These are phyloP conservation scores for Istiophorus platypterus DNA, from an alignment of 2,113 vertebrate genomes.

Conservation along the genomic window DNA sequence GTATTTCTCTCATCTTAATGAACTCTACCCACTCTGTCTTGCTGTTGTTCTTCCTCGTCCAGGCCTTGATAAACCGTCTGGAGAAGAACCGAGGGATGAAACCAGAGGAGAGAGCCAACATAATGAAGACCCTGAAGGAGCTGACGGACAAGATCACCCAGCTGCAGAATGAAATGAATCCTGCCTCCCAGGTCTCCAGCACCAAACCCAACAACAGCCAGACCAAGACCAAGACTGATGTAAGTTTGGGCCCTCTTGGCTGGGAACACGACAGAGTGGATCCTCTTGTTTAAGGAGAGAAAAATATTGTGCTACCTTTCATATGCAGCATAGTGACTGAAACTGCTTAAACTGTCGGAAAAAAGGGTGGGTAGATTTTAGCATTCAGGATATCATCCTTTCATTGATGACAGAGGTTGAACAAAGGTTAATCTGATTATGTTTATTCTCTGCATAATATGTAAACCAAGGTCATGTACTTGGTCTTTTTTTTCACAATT, in stretches of 20 bases:
- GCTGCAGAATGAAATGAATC: conserved; percentile 94
- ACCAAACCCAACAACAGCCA: conserved; percentile 83
- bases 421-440: neutral
- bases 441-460: no score
- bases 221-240: conserved; percentile 93
- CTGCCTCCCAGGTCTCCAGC: conserved; percentile 79
- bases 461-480: no score
- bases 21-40: neutral
- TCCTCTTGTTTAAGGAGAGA: neutral
- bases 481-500: neutral
- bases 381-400: neutral
- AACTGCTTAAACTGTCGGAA: no score
- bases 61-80: conserved; percentile 96
- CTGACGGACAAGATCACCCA: conserved; percentile 94
- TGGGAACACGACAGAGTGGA: neutral
- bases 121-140: conserved; percentile 98
- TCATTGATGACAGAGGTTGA: neutral
- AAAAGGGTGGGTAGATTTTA: neutral
- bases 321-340: neutral
- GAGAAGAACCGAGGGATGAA: conserved; percentile 97
- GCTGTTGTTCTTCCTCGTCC: neutral
- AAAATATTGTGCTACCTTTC: neutral
- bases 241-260: conserved; percentile 67
- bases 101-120: conserved; percentile 94
- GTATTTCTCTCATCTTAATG: neutral